Evolutionary conservation across 2,888 invertebrate species (phyloP), one percentile per base, ranked within the genome.

Genomic region (Lepidocyrtoides sp.): DNA sequence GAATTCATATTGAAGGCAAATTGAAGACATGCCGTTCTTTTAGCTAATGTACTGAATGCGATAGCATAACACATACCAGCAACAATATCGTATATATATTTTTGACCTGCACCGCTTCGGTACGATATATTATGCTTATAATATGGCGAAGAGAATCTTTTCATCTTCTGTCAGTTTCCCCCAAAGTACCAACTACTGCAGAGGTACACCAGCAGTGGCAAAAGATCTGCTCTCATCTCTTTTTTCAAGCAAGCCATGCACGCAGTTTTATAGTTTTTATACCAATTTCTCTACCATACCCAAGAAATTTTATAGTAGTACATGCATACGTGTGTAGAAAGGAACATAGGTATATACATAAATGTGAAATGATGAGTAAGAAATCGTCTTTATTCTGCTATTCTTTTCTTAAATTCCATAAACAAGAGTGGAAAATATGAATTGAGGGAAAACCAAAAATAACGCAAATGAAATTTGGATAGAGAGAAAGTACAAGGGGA

Each of bases 341-440:
- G n/a, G n/a, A n/a, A n/a, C n/a, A 79, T 14, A 17, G 10, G 72
- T 23, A 87, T 79, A 66, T 48, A 51, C 79, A 79, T 54, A 82
- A 81, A 75, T 86, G 69, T 91, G 91, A 79, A 86, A 86, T 91
- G 91, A 91, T 86, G 91, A 86, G 86, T 75, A 79, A 81, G 44
- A 60, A 81, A 86, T 86, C 75, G 89, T 29, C 77, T 79, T 72
- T 14, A 5, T 75, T 75, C 41, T 14, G 48, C 36, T 81, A 63
- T 77, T 81, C 63, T 77, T 20, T 63, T 60, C 36, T 8, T 5
- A 23, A 86, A 82, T 86, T 69, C 82, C 72, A 91, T 60, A 91
- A 90, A 63, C 48, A 79, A 66, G 36, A 85, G 32, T 17, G 44
- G 54, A 60, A 82, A 87, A 63, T 32, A 51, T 44, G 48, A 86